Base-by-base conservation (phyloP, 1,140 invertebrate species). In the Drosophila kurseongensis region DNA sequence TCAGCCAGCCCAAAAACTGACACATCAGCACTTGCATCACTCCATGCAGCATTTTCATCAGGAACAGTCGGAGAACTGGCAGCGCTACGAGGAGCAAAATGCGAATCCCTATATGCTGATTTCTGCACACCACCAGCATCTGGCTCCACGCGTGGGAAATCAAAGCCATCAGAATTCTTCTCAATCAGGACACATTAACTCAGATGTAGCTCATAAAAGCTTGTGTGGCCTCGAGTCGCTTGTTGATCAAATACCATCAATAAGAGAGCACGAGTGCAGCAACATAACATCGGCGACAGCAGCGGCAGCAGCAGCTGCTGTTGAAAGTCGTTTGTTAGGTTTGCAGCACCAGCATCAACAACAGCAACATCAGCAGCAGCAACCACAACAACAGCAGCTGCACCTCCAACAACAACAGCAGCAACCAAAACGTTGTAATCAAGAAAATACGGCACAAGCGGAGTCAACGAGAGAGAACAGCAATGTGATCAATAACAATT, bases 181-280 rank as follows among this genome's bases (percentile, higher is more conserved):
- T 95, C 7, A 95, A 95, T 36, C 54, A n/a, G 41, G 18, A 23
- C 63, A 75, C 10, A 47, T 59, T 18, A 38, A 55, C 7, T 95
- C 96, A 78, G 97, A 97, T 92, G 96, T 97, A 2, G 95, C 97
- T 4, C 95, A 96, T 1, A 97, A 97, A 92, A 97, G 96, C 83
- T 93, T 98, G n/a, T 97, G 96, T 8, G 97, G 97, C 38, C 93
- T 98, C 5, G 97, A 98, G 92, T 97, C 96, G 14, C 93, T 98
- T 9, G 97, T 98, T 18, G 97, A 98, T 93, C 97, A 98, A 93
- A 98, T 98, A 91, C 97, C 97, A 7, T 96, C 96, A 78, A 96
- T 97, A 92, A 95, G 95, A 45, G 96, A 97, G 8, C 86, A 80
- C 9, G 61, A 66, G 12, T 56, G 73, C 1, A 62, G 35, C n/a